Percentiles rank a stretch among this genome's conserved stretches.
Conservation (phyloP, 2,888 invertebrate genomes). For the Chalcis sispes region DNA sequence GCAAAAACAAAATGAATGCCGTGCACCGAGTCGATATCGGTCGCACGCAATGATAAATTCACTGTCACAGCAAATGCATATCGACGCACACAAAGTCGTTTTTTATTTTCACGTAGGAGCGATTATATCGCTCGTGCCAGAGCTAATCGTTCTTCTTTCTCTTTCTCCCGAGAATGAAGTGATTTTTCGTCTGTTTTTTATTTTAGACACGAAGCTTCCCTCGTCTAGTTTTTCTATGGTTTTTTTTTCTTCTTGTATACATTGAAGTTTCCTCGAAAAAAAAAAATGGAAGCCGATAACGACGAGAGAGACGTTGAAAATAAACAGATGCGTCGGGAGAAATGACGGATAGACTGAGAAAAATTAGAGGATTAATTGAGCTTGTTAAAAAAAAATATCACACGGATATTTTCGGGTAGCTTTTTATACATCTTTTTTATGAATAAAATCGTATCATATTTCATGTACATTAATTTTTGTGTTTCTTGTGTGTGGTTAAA, state of each 20-base stretch:
- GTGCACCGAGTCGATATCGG: slow-evolving; percentile 37
- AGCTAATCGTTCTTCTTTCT: slow-evolving; percentile 27
- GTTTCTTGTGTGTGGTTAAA: too few relatives aligned
- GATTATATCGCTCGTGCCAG: slow-evolving; percentile 8
- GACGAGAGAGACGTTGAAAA: slow-evolving; percentile 5
- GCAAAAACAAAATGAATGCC: too few relatives aligned
- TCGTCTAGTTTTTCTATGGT: background rate
- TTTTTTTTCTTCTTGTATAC: background rate
- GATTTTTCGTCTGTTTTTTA: too few relatives aligned
- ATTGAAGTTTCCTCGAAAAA: background rate
- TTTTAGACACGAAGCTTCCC: too few relatives aligned
- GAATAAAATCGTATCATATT: too few relatives aligned
- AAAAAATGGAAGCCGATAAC: background rate
- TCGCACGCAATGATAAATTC: slow-evolving; percentile 61
- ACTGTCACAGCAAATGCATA: slow-evolving; percentile 47
- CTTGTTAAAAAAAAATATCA: too few relatives aligned
- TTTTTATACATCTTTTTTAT: too few relatives aligned
- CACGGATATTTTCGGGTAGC: too few relatives aligned
- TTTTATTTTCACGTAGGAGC: slow-evolving; percentile 35
- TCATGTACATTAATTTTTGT: too few relatives aligned
- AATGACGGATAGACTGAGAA: slow-evolving; percentile 6
- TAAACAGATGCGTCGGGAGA: background rate
- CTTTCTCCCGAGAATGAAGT: background rate
- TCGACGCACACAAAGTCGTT: background rate
- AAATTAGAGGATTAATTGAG: slow-evolving; percentile 15